phyloP scores from a whole-genome alignment of 1,140 invertebrate genomes.

The Microplitis demolitor region DNA sequence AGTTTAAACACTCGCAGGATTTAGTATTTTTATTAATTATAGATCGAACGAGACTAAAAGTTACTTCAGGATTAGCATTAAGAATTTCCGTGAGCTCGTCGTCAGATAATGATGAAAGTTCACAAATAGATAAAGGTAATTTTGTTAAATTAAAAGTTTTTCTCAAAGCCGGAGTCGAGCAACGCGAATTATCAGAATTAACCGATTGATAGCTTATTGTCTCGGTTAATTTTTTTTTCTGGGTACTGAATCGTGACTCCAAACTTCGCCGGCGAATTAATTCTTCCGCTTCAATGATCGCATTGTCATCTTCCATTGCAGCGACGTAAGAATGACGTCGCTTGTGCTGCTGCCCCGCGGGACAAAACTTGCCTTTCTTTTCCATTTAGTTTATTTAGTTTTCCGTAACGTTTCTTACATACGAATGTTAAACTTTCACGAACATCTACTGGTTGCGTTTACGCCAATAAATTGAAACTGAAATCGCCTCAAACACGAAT shows the following conservation, averaged over 20 bases:
- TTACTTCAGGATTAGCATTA: constrained; percentile 33
- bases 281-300: constrained; percentile 28
- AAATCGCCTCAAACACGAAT: neutral
- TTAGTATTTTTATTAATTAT: constrained; percentile 16
- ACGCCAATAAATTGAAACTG: neutral
- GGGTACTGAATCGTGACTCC: constrained; percentile 1
- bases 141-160: constrained; percentile 25
- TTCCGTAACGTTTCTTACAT: neutral
- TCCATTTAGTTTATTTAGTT: constrained; percentile 18
- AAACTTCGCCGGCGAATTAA: constrained; percentile 8
- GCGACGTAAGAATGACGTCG: constrained; percentile 46
- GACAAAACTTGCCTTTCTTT: constrained; percentile 9
- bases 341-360: constrained; percentile 14
- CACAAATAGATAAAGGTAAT: constrained; percentile 33
- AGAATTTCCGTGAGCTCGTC: constrained; percentile 30
- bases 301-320: constrained; percentile 38
- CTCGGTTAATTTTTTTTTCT: constrained; percentile 13
- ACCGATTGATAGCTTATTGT: constrained; percentile 34
- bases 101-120: constrained; percentile 25
- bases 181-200: constrained; percentile 29
- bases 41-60: constrained; percentile 25
- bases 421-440: constrained; percentile 6
- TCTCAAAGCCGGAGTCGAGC: constrained; percentile 29
- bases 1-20: constrained; percentile 28
- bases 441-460: neutral